Evolutionary conservation across 2,888 invertebrate genomes (phyloP).

Genomic region (Dascillus cervinus): DNA sequence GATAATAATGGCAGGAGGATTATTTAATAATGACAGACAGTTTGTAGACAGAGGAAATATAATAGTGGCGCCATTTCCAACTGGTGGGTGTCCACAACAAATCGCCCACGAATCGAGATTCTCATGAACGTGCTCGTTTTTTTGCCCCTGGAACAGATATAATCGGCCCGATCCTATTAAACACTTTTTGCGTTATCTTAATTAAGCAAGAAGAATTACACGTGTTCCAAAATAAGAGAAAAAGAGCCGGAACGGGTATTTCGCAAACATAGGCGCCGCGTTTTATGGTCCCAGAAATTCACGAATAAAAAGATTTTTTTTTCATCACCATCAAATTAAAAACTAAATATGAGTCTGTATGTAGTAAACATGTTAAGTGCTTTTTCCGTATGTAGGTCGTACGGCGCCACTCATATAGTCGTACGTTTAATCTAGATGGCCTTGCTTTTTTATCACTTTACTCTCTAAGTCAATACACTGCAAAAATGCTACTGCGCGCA

Average conservation of each 20-base stretch:
- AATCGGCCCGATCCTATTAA: too few relatives aligned
- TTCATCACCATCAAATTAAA: too few relatives aligned
- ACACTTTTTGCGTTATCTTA: too few relatives aligned
- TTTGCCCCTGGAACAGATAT: too few relatives aligned
- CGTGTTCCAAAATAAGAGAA: too few relatives aligned
- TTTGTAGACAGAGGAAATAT: conserved; percentile 23
- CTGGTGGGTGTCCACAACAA: conserved; percentile 21
- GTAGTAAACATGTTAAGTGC: conserved; percentile 19
- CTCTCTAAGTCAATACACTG: conserved; percentile 26
- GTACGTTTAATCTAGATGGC: conserved; percentile 21
- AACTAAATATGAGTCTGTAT: too few relatives aligned
- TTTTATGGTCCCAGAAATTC: too few relatives aligned
- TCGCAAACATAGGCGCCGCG: too few relatives aligned
- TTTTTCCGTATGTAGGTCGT: conserved; percentile 24
- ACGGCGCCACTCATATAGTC: conserved; percentile 18
- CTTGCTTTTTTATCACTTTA: conserved; percentile 21
- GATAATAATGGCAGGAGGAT: conserved; percentile 13
- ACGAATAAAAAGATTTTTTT: too few relatives aligned
- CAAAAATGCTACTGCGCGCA: conserved; percentile 23
- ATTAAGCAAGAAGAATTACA: too few relatives aligned
- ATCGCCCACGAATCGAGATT: conserved; percentile 17
- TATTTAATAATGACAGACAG: conserved; percentile 22
- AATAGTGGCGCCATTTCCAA: conserved; percentile 22
- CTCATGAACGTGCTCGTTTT: conserved; percentile 4
- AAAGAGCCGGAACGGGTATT: too few relatives aligned